Conservation (phyloP, 53 echinoderm and acorn worm genomes). For the Echinometra lucunter region DNA sequence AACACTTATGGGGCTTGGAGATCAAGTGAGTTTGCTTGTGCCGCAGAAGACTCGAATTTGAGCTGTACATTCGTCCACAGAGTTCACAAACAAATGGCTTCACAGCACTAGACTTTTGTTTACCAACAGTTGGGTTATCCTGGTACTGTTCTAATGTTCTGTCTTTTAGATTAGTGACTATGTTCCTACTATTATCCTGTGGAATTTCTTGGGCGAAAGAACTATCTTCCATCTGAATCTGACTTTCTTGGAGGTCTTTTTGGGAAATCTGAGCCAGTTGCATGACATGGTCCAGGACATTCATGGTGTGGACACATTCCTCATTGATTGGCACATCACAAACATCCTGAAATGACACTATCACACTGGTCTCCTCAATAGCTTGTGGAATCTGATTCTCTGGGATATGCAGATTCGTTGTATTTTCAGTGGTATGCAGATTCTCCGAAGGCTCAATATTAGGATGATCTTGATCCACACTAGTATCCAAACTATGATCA, state of each 20-base stretch:
- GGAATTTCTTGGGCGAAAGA: background rate
- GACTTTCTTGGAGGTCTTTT: background rate
- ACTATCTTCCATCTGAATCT: background rate
- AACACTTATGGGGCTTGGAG: constrained; percentile 45
- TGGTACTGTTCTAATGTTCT: background rate
- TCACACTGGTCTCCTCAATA: background rate
- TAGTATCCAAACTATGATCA: background rate
- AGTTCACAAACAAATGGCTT: constrained; percentile 56
- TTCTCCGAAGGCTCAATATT: too few relatives aligned
- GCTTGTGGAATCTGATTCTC: background rate
- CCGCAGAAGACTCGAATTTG: constrained; percentile 35
- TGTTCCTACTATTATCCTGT: background rate
- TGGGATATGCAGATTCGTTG: background rate
- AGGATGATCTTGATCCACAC: background rate
- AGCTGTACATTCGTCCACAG: constrained; percentile 61
- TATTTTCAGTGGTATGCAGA: too few relatives aligned
- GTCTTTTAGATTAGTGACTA: background rate
- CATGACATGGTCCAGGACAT: constrained; percentile 63
- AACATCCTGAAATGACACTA: constrained; percentile 42
- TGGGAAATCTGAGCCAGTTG: constrained; percentile 59
- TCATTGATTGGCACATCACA: constrained; percentile 47
- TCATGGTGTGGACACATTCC: constrained; percentile 62
- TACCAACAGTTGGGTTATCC: background rate
- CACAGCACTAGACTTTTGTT: background rate
- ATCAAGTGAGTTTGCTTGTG: constrained; percentile 30